Evolutionary conservation across 2,797 vertebrate species (phyloP), one percentile per base, ranked within the genome.

Genomic region (Leptodactylus fallax): DNA sequence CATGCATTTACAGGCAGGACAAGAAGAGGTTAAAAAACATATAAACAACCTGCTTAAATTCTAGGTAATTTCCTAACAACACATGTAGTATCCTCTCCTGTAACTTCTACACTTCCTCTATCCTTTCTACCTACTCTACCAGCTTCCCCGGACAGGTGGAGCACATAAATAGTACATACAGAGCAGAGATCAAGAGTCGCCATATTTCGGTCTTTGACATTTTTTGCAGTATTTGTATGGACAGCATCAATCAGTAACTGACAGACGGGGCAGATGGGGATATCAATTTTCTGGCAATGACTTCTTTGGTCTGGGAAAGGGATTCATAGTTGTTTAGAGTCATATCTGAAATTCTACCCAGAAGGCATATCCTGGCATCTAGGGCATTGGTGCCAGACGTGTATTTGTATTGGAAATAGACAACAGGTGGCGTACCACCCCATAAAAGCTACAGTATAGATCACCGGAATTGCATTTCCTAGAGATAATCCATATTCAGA

Each of bases 341-440:
- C 36, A 36, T 36, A 36, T 36, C 36, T 36, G 10, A 49, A 74
- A 21, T 76, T 53, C 72, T 76, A 53, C 72, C 47, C 72, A 76
- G 72, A 76, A 76, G 47, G 72, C 72, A n/a, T 53, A 76, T 51
- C 72, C 72, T 76, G 72, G 72, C 72, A 76, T 76, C 47, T 0
- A 76, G 47, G 49, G 72, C 72, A 76, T 13, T 76, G 72, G 47
- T 76, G 72, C 49, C 47, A 76, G 72, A 76, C 72, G 72, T 51
- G 49, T 45, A 45, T 76, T 76, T 76, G n/a, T 76, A 76, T 53
- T 76, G 47, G 49, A 53, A 51, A 53, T 21, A 76, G 72, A 76
- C 69, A 71, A 45, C 10, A 12, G 21, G 72, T n/a, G 47, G 47
- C 72, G 51, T 51, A 45, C 27, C 8, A 14, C 4, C 9, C 19